Base-by-base conservation (phyloP, 2,113 vertebrate species). In the Pseudonaja textilis region DNA sequence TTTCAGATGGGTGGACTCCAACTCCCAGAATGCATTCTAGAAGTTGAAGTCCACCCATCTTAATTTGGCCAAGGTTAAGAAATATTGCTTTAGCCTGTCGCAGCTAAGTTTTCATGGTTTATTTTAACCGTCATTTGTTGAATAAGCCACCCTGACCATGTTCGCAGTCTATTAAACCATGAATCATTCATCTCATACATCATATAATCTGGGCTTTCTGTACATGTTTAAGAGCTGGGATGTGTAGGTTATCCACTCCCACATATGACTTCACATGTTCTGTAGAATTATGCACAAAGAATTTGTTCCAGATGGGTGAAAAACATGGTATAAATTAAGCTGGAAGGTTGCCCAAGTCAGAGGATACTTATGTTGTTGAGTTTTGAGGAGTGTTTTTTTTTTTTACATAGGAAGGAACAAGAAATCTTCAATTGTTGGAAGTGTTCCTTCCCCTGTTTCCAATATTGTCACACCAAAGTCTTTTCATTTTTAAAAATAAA, bases 401-500 rank as follows among this genome's bases (percentile, higher is more conserved):
- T 42, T 90, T 54, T 25, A 61, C 26, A 87, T 59, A 55, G 25
- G 50, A 86, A 92, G 39, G 64, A 47, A 89, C 42, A 25, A 22
- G 29, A 85, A 85, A 50, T 89, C 56, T 54, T 86, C 88, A 39
- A 42, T 26, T 23, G 57, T 56, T 57, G 16, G 74, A 81, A 42
- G 74, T 42, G 22, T 89, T 56, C 61, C 64, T 50, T 85, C 11
- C 55, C 52, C 54, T 47, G 26, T n/a, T 92, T 92, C 52, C 87
- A 92, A 85, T 59, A 90, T 86, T 12, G 5, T 81, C 14, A 25
- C 74, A n/a, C 88, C 89, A 64, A 87, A 52, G 26, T 50, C 57
- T 59, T 92, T 86, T 59, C 56, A 14, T 89, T 92, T 89, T 92
- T 56, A 92, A 93, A 93, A 93, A 87, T 90, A 93, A 93, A 93